Conservation (phyloP, 1,140 invertebrate species). For the Magallana angulata region DNA sequence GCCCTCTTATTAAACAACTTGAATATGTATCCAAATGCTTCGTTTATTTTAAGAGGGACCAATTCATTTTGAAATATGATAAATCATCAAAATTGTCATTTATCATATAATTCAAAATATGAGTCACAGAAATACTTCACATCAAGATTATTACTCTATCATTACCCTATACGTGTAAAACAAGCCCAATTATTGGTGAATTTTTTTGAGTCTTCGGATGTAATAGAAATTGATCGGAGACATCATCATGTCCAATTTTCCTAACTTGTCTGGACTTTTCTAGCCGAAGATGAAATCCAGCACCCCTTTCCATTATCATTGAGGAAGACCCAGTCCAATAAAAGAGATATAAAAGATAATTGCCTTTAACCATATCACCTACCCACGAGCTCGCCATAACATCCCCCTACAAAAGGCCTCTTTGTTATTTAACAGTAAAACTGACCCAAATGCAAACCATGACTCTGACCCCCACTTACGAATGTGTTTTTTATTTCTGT, state of each 20-base stretch:
- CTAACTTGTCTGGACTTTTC: slow-evolving; percentile 3
- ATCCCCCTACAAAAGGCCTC: background rate
- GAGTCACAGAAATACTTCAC: slow-evolving; percentile 3
- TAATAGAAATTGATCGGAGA: background rate
- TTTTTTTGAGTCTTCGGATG: background rate
- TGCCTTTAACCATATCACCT: background rate
- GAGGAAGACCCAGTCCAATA: slow-evolving; percentile 8
- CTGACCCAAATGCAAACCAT: background rate
- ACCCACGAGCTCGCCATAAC: slow-evolving; percentile 10
- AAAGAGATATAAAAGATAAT: slow-evolving; percentile 22
- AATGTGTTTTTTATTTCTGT: background rate
- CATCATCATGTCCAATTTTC: background rate
- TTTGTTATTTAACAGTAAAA: slow-evolving; percentile 2
- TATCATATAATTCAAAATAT: background rate
- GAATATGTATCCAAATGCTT: background rate
- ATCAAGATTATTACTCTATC: background rate
- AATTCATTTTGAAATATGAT: slow-evolving; percentile 3
- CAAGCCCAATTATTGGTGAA: background rate
- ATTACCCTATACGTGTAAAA: background rate
- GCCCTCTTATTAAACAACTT: background rate
- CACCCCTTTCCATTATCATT: background rate
- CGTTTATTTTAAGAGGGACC: background rate
- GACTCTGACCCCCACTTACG: background rate
- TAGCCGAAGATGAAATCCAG: slow-evolving; percentile 4
- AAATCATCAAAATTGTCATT: slow-evolving; percentile 2